Base-by-base conservation (phyloP, 2,888 invertebrate genomes). In the Raillietiella orientalis region DNA sequence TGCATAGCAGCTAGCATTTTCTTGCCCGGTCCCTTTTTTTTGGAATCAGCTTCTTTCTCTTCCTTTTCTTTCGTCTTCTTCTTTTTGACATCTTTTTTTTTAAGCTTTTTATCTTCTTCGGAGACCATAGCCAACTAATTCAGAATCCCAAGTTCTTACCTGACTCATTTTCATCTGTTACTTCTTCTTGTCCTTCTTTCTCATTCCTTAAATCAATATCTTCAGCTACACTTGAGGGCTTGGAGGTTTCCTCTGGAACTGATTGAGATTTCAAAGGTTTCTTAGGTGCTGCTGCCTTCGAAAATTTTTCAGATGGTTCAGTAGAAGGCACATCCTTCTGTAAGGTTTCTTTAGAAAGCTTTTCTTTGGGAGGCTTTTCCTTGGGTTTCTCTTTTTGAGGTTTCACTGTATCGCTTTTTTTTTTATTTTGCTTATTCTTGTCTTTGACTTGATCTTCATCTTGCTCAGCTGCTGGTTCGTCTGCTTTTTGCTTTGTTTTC, bases 1-100 rank as follows among this genome's bases (percentile, higher is more conserved):
- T 79, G 75, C 72, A 82, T 79, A 14, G 75, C 74, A 31, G 70
- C 71, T 33, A 84, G 65, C 30, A 70, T 62, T 40, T 71, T 70
- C 38, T 71, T 74, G 9, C 70, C 67, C 27, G 75, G 71, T 10
- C 74, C 71, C 40, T 51, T 51, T 23, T 42, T 49, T 25, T 38
- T 36, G 39, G 41, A 40, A 14, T 42, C 38, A 12, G 42, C 38
- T 9, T 41, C 40, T 17, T 43, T 39, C 2, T 35, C 42, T 32
- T 37, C 42, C 28, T 37, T 42, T 31, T 35, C 39, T 32, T 35
- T 38, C 29, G 32, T 37, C 31, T 38, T 37, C 25, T 38, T 37
- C 25, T 39, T 39, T 31, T 39, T 43, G 31, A 35, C 39, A 33
- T 38, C 26, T 9, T 24, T 26, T 3, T 23, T 22, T 22, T 12